These are phyloP conservation scores for Apeira syringaria DNA, from an alignment of 2,888 invertebrate species.

Conservation along the genomic window DNA sequence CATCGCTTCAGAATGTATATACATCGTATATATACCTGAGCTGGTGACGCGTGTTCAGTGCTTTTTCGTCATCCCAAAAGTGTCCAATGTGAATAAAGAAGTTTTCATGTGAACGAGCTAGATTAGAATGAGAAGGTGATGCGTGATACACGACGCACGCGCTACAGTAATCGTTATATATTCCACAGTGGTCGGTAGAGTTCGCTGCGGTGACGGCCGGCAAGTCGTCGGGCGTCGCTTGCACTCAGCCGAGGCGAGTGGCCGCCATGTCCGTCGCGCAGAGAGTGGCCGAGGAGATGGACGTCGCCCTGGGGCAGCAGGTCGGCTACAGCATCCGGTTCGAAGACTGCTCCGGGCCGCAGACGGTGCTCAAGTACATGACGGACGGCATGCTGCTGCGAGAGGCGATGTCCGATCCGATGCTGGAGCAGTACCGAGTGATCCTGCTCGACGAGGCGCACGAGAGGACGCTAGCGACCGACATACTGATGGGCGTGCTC, in stretches of 20 bases:
- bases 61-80: no score
- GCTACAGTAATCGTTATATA: no score
- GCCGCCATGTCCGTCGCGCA: slow-evolving; percentile 99
- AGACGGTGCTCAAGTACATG: slow-evolving; percentile 98
- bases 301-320: slow-evolving; percentile 91
- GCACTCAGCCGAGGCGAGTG: slow-evolving; percentile 98
- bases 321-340: slow-evolving; percentile 93
- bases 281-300: slow-evolving; percentile 99
- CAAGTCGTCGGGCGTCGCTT: slow-evolving; percentile 88
- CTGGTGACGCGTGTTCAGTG: no score
- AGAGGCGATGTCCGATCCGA: slow-evolving; percentile 99
- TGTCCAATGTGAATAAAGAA: no score
- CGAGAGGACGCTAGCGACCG: slow-evolving; percentile 98
- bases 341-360: slow-evolving; percentile 98
- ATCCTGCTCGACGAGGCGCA: slow-evolving; percentile 99
- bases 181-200: slow-evolving; percentile 76
- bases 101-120: no score
- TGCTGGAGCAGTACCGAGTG: slow-evolving; percentile 97
- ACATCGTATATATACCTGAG: no score
- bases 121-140: no score
- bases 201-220: slow-evolving; percentile 65
- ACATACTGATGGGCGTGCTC: slow-evolving; percentile 98
- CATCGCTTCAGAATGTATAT: no score
- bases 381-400: slow-evolving; percentile 99
- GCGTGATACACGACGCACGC: no score